Evolutionary conservation across 2,113 vertebrate species (phyloP).

Genomic region (Hemiprocne comata): DNA sequence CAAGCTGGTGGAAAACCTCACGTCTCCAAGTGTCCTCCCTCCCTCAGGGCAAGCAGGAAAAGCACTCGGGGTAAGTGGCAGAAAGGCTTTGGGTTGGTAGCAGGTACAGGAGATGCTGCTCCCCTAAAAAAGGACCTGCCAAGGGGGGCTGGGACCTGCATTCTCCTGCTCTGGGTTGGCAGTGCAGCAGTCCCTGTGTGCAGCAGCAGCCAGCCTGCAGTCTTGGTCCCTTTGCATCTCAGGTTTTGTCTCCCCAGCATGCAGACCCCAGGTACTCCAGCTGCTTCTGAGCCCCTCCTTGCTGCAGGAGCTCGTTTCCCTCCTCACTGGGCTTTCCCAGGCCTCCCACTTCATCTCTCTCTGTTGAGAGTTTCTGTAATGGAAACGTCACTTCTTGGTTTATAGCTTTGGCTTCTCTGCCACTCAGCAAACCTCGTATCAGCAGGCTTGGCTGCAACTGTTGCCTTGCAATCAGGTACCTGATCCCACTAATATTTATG

Average conservation of each 20-base stretch:
- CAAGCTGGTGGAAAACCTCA: not conserved
- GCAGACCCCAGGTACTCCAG: accelerated
- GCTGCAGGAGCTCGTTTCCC: accelerated
- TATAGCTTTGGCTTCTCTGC: not conserved
- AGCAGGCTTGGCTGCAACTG: not conserved
- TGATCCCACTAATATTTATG: not conserved
- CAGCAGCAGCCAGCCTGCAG: not conserved
- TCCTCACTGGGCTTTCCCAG: accelerated
- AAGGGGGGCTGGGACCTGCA: no score
- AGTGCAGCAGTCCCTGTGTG: accelerated
- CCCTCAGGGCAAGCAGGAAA: not conserved
- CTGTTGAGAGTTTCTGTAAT: not conserved
- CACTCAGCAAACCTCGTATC: accelerated
- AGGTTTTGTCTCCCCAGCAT: accelerated
- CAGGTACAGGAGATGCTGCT: not conserved
- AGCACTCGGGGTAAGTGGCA: not conserved
- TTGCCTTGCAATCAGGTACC: accelerated
- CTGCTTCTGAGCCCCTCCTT: not conserved
- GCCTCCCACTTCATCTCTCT: accelerated
- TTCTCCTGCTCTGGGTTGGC: accelerated
- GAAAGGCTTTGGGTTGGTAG: not conserved
- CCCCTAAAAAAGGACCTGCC: not conserved
- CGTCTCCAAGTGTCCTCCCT: accelerated
- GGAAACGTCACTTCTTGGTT: not conserved
- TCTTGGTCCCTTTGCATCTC: not conserved